Conservation (phyloP, 2,888 invertebrate genomes). For the Ichneumoninae sp. region DNA sequence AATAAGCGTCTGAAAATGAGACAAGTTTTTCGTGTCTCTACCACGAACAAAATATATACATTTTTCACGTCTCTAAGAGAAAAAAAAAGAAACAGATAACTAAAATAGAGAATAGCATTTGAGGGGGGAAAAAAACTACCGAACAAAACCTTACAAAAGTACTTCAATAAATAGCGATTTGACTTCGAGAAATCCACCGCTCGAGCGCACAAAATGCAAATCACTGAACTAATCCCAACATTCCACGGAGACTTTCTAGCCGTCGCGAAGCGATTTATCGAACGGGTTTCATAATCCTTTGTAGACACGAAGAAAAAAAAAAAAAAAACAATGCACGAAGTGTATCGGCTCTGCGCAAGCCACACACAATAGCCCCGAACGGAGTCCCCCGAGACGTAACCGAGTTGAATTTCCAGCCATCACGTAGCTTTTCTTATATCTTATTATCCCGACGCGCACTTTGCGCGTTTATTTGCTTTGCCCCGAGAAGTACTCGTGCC, state of each 20-base stretch:
- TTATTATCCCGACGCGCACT: conserved; percentile 39
- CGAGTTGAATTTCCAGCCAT: background rate
- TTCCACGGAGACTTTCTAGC: conserved; percentile 23
- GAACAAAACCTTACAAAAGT: background rate
- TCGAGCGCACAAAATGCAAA: conserved; percentile 2
- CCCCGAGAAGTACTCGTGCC: conserved; percentile 67
- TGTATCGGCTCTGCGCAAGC: background rate
- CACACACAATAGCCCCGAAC: background rate
- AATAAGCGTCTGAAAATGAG: background rate
- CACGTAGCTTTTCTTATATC: background rate
- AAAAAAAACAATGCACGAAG: background rate
- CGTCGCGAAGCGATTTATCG: conserved; percentile 44
- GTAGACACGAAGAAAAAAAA: background rate
- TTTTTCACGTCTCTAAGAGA: background rate
- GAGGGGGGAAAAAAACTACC: background rate
- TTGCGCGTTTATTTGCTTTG: conserved; percentile 56
- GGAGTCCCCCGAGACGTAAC: background rate
- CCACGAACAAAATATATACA: background rate
- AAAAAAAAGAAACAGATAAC: background rate
- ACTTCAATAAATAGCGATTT: background rate
- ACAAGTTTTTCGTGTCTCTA: background rate
- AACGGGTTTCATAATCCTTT: conserved; percentile 34
- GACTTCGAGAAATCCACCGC: background rate
- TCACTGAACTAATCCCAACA: conserved; percentile 32
- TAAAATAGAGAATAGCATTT: background rate